Evolutionary conservation across 2,888 invertebrate genomes (phyloP).

Genomic region (Pherbina coryleti): DNA sequence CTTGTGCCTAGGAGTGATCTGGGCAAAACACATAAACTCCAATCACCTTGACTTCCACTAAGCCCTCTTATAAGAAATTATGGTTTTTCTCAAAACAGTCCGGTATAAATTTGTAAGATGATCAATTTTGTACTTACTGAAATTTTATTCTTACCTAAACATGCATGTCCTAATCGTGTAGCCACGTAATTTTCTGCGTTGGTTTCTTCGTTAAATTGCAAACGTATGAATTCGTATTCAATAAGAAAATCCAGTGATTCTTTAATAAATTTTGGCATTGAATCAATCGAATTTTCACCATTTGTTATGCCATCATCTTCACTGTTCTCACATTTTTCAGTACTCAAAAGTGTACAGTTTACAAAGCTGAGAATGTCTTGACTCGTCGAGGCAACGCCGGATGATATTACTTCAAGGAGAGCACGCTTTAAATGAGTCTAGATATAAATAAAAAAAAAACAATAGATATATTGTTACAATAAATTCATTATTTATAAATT

Average conservation of each 20-base stretch:
- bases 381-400: slow-evolving; percentile 82
- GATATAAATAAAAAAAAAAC: neutral
- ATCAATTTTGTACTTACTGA: neutral
- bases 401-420: slow-evolving; percentile 86
- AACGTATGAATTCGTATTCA: slow-evolving; percentile 85
- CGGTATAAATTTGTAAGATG: neutral
- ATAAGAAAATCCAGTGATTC: slow-evolving; percentile 79
- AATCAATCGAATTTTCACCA: slow-evolving; percentile 32
- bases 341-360: slow-evolving; percentile 80
- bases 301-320: slow-evolving; percentile 27
- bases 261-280: slow-evolving; percentile 61
- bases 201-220: slow-evolving; percentile 71
- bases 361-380: slow-evolving; percentile 82
- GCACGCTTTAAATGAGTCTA: slow-evolving; percentile 78
- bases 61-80: too few relatives aligned
- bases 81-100: too few relatives aligned
- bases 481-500: neutral
- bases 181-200: slow-evolving; percentile 75
- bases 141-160: slow-evolving; percentile 72
- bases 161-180: slow-evolving; percentile 91
- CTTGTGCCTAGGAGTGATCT: too few relatives aligned
- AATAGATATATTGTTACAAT: neutral
- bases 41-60: too few relatives aligned
- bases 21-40: too few relatives aligned
- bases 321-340: slow-evolving; percentile 52